phyloP scores from a whole-genome alignment of 2,113 vertebrate genomes.

The Nyctibius bracteatus region DNA sequence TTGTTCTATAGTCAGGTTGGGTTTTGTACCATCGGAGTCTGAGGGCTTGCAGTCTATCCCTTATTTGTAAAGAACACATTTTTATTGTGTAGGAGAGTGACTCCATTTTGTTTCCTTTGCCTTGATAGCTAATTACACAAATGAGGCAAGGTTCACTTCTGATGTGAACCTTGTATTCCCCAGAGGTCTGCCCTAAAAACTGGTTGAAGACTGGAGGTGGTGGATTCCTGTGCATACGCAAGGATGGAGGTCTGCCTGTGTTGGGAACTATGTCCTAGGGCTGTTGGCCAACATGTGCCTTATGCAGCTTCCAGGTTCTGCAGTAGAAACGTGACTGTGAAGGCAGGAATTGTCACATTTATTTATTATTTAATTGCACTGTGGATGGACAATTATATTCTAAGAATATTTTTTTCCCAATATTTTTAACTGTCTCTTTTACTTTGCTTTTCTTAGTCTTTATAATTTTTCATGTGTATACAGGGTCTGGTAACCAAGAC shows the following conservation, averaged over 20 bases:
- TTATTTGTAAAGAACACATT: neutral
- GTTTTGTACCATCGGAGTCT: neutral
- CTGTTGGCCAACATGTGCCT: neutral
- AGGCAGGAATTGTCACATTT: neutral
- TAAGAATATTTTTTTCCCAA: neutral
- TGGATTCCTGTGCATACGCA: fast-evolving
- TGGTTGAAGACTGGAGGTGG: neutral
- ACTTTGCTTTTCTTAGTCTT: neutral
- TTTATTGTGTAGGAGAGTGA: neutral
- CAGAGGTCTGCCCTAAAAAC: neutral
- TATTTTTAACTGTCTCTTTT: neutral
- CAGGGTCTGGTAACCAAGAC: neutral
- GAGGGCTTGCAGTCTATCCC: neutral
- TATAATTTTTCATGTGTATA: neutral
- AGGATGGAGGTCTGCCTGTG: neutral
- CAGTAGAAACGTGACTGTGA: neutral
- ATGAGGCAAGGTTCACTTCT: neutral
- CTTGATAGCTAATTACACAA: neutral
- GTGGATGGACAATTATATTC: neutral
- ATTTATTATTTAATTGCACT: neutral
- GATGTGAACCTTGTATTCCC: neutral
- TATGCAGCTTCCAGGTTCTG: neutral
- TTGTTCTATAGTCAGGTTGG: neutral
- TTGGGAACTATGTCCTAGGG: neutral
- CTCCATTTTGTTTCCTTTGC: neutral